phyloP scores from a whole-genome alignment of 2,113 vertebrate genomes.

The Blennius ocellaris region DNA sequence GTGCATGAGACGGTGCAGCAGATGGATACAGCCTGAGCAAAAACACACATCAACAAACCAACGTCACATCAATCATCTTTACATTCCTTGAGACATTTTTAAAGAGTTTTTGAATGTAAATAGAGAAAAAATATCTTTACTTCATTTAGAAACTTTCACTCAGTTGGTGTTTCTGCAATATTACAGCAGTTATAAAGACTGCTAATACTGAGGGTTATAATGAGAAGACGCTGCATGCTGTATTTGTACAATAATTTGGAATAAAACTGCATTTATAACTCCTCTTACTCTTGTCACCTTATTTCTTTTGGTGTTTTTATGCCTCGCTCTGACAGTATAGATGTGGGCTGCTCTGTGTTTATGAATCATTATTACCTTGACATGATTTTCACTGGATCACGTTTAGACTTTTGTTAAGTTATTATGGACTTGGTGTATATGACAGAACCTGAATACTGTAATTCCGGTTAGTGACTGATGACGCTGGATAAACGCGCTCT shows the following conservation, averaged over 20 bases:
- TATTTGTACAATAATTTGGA: background rate
- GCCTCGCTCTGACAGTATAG: too few relatives aligned
- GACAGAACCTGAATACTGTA: conserved; percentile 27
- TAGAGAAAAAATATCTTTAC: background rate
- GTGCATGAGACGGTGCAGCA: conserved; percentile 69
- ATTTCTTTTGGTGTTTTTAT: background rate
- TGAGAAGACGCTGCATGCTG: conserved; percentile 1
- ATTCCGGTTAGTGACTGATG: conserved; percentile 60
- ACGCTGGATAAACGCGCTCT: conserved; percentile 2
- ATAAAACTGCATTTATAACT: background rate
- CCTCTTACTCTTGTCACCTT: background rate
- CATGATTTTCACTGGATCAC: background rate
- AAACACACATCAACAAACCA: background rate
- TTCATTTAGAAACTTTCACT: background rate
- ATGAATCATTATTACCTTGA: background rate
- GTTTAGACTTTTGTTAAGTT: background rate
- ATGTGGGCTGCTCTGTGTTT: too few relatives aligned
- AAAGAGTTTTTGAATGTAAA: background rate
- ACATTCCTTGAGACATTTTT: background rate
- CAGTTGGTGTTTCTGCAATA: background rate
- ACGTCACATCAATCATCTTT: background rate
- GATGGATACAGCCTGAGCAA: conserved; percentile 75
- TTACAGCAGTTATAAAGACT: background rate
- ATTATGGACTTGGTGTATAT: too few relatives aligned
- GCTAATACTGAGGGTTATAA: background rate